These are phyloP conservation scores for Anarrhichthys ocellatus DNA, from an alignment of 2,113 vertebrate species.

Conservation along the genomic window DNA sequence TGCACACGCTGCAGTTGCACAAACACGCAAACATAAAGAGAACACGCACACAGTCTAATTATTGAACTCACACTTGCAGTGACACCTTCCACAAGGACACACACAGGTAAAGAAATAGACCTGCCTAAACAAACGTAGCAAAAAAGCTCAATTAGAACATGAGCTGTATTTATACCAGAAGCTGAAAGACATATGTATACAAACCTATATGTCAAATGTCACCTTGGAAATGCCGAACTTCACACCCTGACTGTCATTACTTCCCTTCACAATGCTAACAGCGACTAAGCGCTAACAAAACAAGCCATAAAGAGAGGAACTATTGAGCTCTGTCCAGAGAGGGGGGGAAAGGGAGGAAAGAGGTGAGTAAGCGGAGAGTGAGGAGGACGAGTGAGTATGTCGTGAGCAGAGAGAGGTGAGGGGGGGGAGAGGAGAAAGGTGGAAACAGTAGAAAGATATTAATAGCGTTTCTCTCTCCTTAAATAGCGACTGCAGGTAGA, in stretches of 20 bases:
- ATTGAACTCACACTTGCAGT: constrained; percentile 45
- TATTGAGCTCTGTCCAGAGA: background rate
- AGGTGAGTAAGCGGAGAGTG: constrained; percentile 40
- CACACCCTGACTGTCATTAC: constrained; percentile 4
- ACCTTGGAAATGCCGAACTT: constrained; percentile 39
- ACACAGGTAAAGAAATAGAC: constrained; percentile 53
- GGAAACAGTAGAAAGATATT: constrained; percentile 81
- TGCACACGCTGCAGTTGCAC: constrained; percentile 38
- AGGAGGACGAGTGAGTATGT: constrained; percentile 39
- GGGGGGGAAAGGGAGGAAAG: constrained; percentile 8
- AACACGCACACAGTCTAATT: constrained; percentile 9
- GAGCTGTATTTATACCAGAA: constrained; percentile 35
- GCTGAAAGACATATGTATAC: background rate
- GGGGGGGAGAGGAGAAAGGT: constrained; percentile 61
- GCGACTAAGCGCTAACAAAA: constrained; percentile 1
- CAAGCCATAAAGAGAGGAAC: background rate
- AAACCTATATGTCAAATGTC: constrained; percentile 32
- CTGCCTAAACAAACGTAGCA: constrained; percentile 26
- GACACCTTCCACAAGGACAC: constrained; percentile 54
- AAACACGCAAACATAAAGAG: constrained; percentile 54
- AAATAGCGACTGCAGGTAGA: constrained; percentile 79
- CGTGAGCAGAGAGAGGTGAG: constrained; percentile 47
- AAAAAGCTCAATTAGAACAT: constrained; percentile 12
- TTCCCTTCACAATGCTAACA: background rate
- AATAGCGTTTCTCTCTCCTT: constrained; percentile 78